Conservation (phyloP, 1,140 invertebrate species). For the Oreohelix idahoensis region DNA sequence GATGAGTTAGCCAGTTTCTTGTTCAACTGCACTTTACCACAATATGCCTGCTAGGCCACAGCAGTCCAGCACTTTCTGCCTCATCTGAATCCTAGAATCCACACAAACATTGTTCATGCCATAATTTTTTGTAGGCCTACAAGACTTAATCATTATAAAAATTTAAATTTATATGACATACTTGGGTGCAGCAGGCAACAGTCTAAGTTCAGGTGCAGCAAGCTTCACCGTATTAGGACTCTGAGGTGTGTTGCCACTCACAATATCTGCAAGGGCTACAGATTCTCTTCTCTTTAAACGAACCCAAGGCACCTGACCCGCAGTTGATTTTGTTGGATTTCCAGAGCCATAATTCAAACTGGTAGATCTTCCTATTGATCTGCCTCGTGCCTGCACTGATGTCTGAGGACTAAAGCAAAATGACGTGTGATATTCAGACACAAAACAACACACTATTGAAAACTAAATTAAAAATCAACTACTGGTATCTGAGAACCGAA, state of each 20-base stretch:
- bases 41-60: too few species aligned
- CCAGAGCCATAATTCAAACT: conserved; percentile 39
- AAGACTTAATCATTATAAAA: too few species aligned
- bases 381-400: neutral
- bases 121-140: too few species aligned
- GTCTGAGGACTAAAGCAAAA: conserved; percentile 3
- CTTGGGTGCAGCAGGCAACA: conserved; percentile 20
- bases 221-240: conserved; percentile 40
- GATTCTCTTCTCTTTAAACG: conserved; percentile 28
- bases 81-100: too few species aligned
- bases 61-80: too few species aligned
- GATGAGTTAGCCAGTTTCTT: too few species aligned
- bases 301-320: conserved; percentile 34
- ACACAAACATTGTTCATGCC: too few species aligned
- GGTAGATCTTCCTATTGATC: conserved; percentile 2
- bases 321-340: conserved; percentile 28
- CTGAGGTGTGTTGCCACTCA: conserved; percentile 13
- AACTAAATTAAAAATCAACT: too few species aligned
- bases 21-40: too few species aligned
- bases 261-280: conserved; percentile 12
- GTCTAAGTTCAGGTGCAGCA: conserved; percentile 2
- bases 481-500: too few species aligned
- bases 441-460: too few species aligned
- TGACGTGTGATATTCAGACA: too few species aligned
- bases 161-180: neutral